Percentiles rank a stretch among this genome's conserved stretches.
Evolutionary conservation across 2,888 invertebrate species (phyloP).

Genomic region (Ophion obscuratus): DNA sequence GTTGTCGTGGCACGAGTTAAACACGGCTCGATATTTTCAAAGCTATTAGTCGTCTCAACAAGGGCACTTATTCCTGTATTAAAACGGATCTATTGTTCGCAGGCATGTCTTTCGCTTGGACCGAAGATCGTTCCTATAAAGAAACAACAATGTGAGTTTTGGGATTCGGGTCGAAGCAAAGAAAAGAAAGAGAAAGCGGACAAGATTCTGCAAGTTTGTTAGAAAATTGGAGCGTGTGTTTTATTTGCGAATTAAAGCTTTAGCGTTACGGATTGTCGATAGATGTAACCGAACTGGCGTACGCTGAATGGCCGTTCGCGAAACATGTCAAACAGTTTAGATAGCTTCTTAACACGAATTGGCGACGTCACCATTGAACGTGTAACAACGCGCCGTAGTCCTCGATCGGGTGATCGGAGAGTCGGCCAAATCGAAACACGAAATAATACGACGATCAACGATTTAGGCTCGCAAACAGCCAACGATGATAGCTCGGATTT

Average conservation of each 20-base stretch:
- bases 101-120: conserved; percentile 47
- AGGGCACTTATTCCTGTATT: background rate
- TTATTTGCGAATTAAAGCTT: conserved; percentile 35
- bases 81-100: conserved; percentile 42
- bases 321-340: conserved; percentile 84
- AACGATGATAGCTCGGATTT: conserved; percentile 81
- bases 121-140: conserved; percentile 35
- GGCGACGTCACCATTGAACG: conserved; percentile 87
- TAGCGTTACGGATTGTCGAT: conserved; percentile 52
- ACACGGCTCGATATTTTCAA: background rate
- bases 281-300: conserved; percentile 40
- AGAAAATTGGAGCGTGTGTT: conserved; percentile 28
- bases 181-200: background rate
- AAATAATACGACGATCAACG: conserved; percentile 71
- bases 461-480: conserved; percentile 73
- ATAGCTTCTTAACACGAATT: conserved; percentile 86
- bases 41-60: background rate
- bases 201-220: background rate
- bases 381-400: conserved; percentile 80
- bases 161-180: conserved; percentile 3
- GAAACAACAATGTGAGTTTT: conserved; percentile 54
- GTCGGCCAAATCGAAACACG: conserved; percentile 65
- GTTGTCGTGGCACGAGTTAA: background rate
- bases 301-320: conserved; percentile 58
- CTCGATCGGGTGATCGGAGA: conserved; percentile 73